These are phyloP conservation scores for Orthonevra nobilis DNA, from an alignment of 2,888 invertebrate genomes.

Conservation along the genomic window DNA sequence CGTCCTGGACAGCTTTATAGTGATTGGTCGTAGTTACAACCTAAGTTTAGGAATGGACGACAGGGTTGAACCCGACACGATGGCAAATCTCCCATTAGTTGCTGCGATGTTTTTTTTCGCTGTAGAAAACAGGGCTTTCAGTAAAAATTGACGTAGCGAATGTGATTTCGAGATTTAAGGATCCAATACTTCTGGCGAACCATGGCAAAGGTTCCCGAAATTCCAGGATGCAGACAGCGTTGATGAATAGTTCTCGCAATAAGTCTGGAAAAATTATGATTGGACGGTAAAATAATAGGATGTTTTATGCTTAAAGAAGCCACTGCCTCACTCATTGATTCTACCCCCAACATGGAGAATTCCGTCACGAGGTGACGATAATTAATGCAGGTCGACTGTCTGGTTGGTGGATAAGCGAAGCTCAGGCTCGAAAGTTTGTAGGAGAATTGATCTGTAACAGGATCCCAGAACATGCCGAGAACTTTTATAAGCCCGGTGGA, in stretches of 20 bases:
- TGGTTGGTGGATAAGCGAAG: too few relatives aligned
- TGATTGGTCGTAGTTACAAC: constrained; percentile 24
- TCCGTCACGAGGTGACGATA: constrained; percentile 48
- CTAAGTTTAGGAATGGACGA: neutral
- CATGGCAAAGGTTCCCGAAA: neutral
- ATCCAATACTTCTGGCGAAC: constrained; percentile 15
- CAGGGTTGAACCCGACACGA: neutral
- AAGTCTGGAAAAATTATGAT: neutral
- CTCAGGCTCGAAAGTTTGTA: too few relatives aligned
- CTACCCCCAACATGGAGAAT: constrained; percentile 2
- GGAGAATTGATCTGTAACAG: too few relatives aligned
- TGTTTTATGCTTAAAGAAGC: neutral
- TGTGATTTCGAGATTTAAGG: too few relatives aligned
- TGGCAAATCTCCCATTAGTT: too few relatives aligned
- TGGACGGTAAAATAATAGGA: constrained; percentile 18
- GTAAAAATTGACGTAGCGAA: neutral
- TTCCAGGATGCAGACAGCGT: constrained; percentile 15
- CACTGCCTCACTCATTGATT: neutral
- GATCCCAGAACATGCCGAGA: too few relatives aligned
- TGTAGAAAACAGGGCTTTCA: neutral
- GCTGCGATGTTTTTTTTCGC: too few relatives aligned
- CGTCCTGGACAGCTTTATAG: constrained; percentile 1
- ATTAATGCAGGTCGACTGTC: constrained; percentile 73
- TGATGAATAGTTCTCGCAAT: constrained; percentile 6
- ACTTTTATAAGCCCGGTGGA: too few relatives aligned